Evolutionary conservation across 1,140 invertebrate genomes (phyloP), one percentile per base, ranked within the genome.

Genomic region (Carposina sasakii): DNA sequence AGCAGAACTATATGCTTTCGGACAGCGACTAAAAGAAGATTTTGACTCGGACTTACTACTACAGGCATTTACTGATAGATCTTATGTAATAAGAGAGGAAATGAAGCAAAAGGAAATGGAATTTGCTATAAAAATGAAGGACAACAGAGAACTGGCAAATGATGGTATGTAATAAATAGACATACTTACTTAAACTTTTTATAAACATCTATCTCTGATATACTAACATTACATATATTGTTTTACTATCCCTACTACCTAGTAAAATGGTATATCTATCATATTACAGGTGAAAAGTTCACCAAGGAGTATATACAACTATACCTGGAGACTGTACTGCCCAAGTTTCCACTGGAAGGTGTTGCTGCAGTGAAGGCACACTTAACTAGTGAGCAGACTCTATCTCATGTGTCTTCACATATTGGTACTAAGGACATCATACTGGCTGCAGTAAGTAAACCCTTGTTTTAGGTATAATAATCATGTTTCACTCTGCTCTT

Each of bases 1-100:
- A 55, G 89, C 94, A 0, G 97, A 98, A 85, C 48, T 98, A 13
- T 97, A 87, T 87, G 93, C 95, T 3, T 98, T 98, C 87, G 91
- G 91, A 20, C 90, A 91, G 62, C 86, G 97, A 31, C 79, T 98
- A 9, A 90, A 91, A n/a, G 97, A 98, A 86, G 86, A 92, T 6
- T 95, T 98, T 68, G 85, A 94, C 50, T 71, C 86, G 0, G 76
- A 89, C 34, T 73, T 92, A 15, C 70, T 98, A 19, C 86, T 90
- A 46, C 87, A 87, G 70, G 94, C 95, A 12, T 93, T 98, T 36
- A 94, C 90, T 22, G 89, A 96, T 59, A 86, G 88, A 45, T 94
- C 94, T 0, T 97, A 94, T 73, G 86, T 95, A n/a, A 79, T 90
- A 12, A 72, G 89, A 67, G 91, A 96, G 79, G 87, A 89, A 67